Base-by-base conservation (phyloP, 64 coral and sea anemone genomes). In the Dendrophyllia cribrosa region DNA sequence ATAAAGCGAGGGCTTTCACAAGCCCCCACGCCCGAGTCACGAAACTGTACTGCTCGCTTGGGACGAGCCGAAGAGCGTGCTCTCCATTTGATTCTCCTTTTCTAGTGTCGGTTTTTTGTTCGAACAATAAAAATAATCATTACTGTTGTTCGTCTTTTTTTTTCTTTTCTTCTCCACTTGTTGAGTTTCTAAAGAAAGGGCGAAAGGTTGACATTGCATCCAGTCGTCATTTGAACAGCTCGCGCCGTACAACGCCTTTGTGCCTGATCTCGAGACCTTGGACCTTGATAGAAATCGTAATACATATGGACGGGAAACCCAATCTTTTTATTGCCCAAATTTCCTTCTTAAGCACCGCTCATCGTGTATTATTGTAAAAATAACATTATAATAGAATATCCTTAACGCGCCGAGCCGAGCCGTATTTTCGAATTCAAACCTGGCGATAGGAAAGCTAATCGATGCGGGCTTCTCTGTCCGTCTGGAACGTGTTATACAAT, bases 21-120 rank as follows among this genome's bases (percentile, higher is more conserved):
- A 96, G 73, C 82, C 87, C 76, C 88, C 91, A 84, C 91, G 67
- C 91, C 93, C 88, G 45, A 89, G 93, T 97, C 95, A 97, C 95
- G 95, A 97, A 97, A 97, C 74, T 22, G 66, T 67, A 83, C 11
- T 66, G 14, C 19, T 3, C 43, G 16, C 62, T 66, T 47, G 60
- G 80, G 80, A 63, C 56, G 46, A 63, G 17, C 47, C 60, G 61
- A 17, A 49, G 59, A 66, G 20, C 74, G 44, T 67, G 58, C 20
- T 67, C 10, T 66, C 4, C 58, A 63, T 82, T 82, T 62, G 61
- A n/a, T 19, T 67, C 80, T 50, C 66, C n/a, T 64, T 49, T 22
- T 47, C 58, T 82, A 66, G 74, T 52, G 16, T 83, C 23, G 20
- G 16, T 21, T 44, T 83, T 83, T 67, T 83, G 61, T 83, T 67